These are phyloP conservation scores for Tachina lurida DNA, from an alignment of 2,888 invertebrate species.

Conservation along the genomic window DNA sequence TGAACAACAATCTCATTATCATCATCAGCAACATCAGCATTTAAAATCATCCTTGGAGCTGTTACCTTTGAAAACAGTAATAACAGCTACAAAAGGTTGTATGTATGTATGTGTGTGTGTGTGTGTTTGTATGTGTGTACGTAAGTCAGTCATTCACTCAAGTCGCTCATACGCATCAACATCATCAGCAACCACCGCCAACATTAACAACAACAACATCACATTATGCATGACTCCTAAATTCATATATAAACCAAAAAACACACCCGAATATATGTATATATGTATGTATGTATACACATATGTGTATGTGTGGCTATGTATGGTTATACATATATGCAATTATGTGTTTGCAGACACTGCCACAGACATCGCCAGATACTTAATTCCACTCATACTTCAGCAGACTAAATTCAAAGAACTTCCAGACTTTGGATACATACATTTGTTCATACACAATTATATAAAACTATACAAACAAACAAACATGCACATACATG, in stretches of 20 bases:
- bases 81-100: constrained; percentile 21
- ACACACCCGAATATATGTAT: constrained; percentile 28
- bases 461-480: background rate
- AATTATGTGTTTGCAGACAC: constrained; percentile 29
- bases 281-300: constrained; percentile 18
- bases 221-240: constrained; percentile 57
- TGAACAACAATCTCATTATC: constrained; percentile 18
- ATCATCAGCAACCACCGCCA: constrained; percentile 41
- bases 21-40: constrained; percentile 42
- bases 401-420: constrained; percentile 59
- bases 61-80: constrained; percentile 34
- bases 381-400: constrained; percentile 53
- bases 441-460: background rate
- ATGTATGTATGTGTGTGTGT: no score
- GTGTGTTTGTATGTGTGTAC: background rate
- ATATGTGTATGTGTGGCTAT: background rate
- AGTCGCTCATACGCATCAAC: constrained; percentile 68
- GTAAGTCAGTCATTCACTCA: constrained; percentile 58
- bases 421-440: constrained; percentile 57
- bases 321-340: background rate
- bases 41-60: constrained; percentile 67
- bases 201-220: constrained; percentile 19
- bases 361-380: constrained; percentile 42
- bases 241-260: constrained; percentile 19
- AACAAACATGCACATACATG: background rate